Evolutionary conservation across 2,888 invertebrate species (phyloP).

Genomic region (Eristalis arbustorum): DNA sequence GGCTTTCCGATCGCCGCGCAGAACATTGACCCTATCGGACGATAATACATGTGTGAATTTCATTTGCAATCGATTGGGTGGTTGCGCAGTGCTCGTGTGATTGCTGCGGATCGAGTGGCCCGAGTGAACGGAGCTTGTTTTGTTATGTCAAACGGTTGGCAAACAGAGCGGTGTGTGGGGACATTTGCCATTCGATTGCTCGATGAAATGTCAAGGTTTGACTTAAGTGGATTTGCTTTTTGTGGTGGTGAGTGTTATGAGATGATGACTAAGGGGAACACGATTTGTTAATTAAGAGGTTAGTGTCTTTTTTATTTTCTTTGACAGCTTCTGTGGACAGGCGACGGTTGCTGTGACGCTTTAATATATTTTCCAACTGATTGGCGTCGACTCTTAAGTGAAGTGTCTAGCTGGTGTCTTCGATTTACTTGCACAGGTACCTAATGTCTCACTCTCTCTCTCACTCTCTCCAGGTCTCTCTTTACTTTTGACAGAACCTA

Average conservation of each 20-base stretch:
- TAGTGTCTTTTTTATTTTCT: too few relatives aligned
- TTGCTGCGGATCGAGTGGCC: background rate
- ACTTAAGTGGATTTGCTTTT: background rate
- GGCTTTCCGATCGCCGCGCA: background rate
- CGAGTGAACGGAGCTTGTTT: background rate
- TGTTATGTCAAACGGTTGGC: background rate
- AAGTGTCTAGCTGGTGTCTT: too few relatives aligned
- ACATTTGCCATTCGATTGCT: background rate
- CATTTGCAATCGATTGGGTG: conserved; percentile 10
- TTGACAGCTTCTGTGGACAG: too few relatives aligned
- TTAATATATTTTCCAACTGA: too few relatives aligned
- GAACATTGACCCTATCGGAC: conserved; percentile 21
- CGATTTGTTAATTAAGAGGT: too few relatives aligned
- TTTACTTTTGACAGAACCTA: background rate
- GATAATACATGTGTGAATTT: background rate
- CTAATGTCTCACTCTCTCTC: too few relatives aligned
- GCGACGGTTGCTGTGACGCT: too few relatives aligned
- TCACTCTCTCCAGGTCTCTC: too few relatives aligned
- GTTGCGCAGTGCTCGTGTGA: conserved; percentile 2
- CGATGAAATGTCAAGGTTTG: background rate
- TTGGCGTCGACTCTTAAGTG: too few relatives aligned
- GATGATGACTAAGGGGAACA: background rate
- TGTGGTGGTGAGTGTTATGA: background rate
- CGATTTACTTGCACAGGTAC: too few relatives aligned
- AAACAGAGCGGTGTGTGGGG: background rate